Evolutionary conservation across 2,888 invertebrate species (phyloP), one percentile per base, ranked within the genome.

Genomic region (Cheilosia variabilis): DNA sequence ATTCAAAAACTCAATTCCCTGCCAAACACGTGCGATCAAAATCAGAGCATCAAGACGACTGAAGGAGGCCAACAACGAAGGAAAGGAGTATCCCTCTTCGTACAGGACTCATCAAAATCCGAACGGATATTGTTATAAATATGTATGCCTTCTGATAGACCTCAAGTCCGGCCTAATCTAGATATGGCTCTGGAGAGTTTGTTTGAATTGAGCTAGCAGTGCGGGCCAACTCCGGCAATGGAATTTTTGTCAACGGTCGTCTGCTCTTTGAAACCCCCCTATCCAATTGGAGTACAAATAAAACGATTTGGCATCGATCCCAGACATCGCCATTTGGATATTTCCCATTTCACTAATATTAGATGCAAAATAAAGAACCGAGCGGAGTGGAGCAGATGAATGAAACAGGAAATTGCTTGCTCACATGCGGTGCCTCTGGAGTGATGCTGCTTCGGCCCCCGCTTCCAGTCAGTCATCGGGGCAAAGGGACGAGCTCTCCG

Each of bases 221-320:
- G 47, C 27, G 55, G 55, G 63, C 52, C 66, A 60, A 55, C 65
- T 45, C 43, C 31, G 71, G 60, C 72, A 79, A 68, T 75, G 50
- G 65, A 43, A 79, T 71, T 80, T 72, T 77, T 86, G 81, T 86
- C 81, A 77, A 76, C 86, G 63, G 63, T 76, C 55, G 65, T 63
- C 45, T 13, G 10, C 2, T 17, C 15, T 3, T 75, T 66, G 65
- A 31, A n/a, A n/a, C 1, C 45, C 84, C 66, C 75, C 71, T 65
- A 75, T 62, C 62, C 55, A 66, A 80, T 66, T 73, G 72, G 68
- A 58, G 66, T 65, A 79, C 79, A 83, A 83, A 75, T 84, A 80
- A 84, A 84, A 80, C 80, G 86, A 77, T 86, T 81, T 86, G 86
- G 86, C 86, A 81, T 68, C 76, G 71, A 76, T 86, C 86, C 86